Base-by-base conservation (phyloP, 2,888 invertebrate genomes). In the Enoplolaimus lenunculus region DNA sequence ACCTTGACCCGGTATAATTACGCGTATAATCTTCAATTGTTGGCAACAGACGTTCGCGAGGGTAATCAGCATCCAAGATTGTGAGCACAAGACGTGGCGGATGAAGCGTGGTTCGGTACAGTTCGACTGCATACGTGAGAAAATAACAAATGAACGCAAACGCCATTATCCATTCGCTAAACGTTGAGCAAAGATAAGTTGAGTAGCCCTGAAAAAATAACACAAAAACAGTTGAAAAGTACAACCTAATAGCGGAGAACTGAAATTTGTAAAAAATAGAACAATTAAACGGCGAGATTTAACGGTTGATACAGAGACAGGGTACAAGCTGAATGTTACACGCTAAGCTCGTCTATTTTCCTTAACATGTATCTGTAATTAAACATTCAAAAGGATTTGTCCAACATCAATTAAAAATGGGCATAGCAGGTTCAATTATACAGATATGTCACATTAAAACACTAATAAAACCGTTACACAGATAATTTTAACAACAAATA, bases 131-230 rank as follows among this genome's bases (percentile, higher is more conserved):
- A 33, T 28, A 69, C 2, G 69, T 68, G 2, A 69, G 29, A 33
- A 69, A 69, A 29, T 68, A 69, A 13, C 29, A 68, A 7, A 69
- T 69, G 60, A 69, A 69, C n/a, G 28, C 21, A 35, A 69, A 13
- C 7, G 30, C n/a, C 69, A 69, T 69, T 2, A 69, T n/a, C 69
- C 69, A 69, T 66, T 69, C 69, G 62, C n/a, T 60, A 3, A 34
- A 68, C 7, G 69, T 69, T 29, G 69, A 28, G 21, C 29, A 31
- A 2, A 69, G 31, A 29, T 68, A 57, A 21, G 7, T n/a, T 7
- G 34, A 26, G 57, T 68, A 68, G 2, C 68, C 62, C 68, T 68
- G 57, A 35, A 68, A 34, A n/a, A 7, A 62, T 13, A 57, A 16
- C 16, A 57, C n/a, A 16, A 57, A 57, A 57, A 21, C 57, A n/a